Conservation (phyloP, 2,888 invertebrate species). For the Euzophera pinguis region DNA sequence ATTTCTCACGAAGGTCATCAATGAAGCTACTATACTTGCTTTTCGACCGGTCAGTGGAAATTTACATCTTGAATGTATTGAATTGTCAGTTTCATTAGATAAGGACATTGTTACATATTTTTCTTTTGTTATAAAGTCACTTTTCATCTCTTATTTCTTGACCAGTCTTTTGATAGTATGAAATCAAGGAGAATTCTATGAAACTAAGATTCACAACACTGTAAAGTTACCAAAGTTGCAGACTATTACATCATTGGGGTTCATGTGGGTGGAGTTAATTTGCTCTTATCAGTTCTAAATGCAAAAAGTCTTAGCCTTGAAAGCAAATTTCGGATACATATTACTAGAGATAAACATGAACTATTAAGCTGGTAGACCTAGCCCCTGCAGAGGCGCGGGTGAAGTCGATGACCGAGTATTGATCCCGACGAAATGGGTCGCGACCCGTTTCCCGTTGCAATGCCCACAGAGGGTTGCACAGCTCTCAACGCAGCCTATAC, state of each 20-base stretch:
- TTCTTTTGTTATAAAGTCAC: too few species aligned
- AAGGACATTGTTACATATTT: too few species aligned
- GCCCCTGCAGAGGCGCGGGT: slow-evolving; percentile 44
- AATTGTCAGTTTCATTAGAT: too few species aligned
- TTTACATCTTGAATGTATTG: too few species aligned
- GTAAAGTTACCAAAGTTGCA: too few species aligned
- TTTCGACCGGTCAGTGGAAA: neutral
- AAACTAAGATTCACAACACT: too few species aligned
- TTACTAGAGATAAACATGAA: neutral
- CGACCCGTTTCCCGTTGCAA: slow-evolving; percentile 74
- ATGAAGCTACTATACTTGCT: neutral
- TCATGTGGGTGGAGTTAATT: too few species aligned
- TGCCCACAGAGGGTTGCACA: slow-evolving; percentile 51
- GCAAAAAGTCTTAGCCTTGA: neutral
- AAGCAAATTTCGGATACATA: neutral
- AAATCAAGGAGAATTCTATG: too few species aligned
- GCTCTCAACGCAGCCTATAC: slow-evolving; percentile 12
- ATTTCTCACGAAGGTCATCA: neutral
- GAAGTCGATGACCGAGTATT: slow-evolving; percentile 78
- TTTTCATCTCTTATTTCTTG: too few species aligned
- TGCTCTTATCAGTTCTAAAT: neutral
- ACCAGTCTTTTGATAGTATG: too few species aligned
- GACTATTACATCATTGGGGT: too few species aligned
- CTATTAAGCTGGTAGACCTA: slow-evolving; percentile 37
- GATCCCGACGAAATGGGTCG: slow-evolving; percentile 74